Conservation (phyloP, 1,140 invertebrate genomes). For the Diorhabda carinulata region DNA sequence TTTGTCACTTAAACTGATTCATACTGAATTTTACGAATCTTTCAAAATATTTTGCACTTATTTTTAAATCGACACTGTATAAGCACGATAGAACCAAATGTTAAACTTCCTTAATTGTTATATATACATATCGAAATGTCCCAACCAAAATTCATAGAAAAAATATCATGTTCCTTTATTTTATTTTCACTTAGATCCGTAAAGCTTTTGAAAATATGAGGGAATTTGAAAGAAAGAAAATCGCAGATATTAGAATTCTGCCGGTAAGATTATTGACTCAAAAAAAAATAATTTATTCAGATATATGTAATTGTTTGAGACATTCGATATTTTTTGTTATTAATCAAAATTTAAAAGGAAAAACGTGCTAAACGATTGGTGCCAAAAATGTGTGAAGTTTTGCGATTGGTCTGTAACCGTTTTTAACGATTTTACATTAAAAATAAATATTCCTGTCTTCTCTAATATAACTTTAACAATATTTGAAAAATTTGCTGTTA, state of each 20-base stretch:
- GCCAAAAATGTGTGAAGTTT: conserved; percentile 24
- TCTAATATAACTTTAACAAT: conserved; percentile 8
- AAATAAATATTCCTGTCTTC: conserved; percentile 22
- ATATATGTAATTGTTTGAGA: neutral
- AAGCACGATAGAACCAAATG: too few species aligned
- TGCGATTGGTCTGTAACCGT: conserved; percentile 30
- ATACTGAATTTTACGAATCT: too few species aligned
- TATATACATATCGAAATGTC: neutral
- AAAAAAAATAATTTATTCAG: too few species aligned
- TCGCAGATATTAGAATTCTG: too few species aligned
- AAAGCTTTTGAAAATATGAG: too few species aligned
- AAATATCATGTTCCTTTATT: too few species aligned
- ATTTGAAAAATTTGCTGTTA: neutral
- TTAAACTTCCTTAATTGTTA: too few species aligned
- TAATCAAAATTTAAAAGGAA: too few species aligned
- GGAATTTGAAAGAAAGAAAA: too few species aligned
- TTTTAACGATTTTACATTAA: conserved; percentile 19
- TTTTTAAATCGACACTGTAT: neutral
- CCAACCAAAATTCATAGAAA: neutral
- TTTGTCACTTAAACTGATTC: too few species aligned
- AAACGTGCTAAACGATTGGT: neutral
- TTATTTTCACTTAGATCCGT: too few species aligned
- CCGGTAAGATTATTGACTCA: too few species aligned
- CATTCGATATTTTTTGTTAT: neutral
- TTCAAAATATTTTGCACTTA: neutral